Percentiles rank a stretch among this genome's conserved stretches.
Evolutionary conservation across 2,113 vertebrate genomes (phyloP).

Genomic region (Tinamus guttatus): DNA sequence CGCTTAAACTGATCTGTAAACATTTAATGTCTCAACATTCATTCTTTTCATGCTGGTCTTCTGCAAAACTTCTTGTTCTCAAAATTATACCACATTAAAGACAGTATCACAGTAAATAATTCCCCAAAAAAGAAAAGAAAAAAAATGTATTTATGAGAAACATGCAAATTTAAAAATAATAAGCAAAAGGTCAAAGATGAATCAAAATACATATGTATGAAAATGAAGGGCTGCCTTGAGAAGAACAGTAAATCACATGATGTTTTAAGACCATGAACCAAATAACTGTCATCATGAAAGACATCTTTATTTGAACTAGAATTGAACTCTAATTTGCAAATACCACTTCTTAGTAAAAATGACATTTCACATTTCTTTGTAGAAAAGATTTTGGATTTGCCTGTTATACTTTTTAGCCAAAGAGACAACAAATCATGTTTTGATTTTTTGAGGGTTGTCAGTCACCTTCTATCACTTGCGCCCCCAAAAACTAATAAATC

Average conservation of each 20-base stretch:
- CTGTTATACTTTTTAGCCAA: background rate
- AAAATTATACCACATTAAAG: constrained; percentile 73
- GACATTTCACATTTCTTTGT: constrained; percentile 30
- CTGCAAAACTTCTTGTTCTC: constrained; percentile 73
- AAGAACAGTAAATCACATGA: constrained; percentile 51
- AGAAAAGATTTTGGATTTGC: constrained; percentile 25
- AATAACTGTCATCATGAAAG: constrained; percentile 67
- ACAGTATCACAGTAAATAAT: constrained; percentile 74
- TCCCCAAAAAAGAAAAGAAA: constrained; percentile 13
- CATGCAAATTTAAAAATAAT: constrained; percentile 67
- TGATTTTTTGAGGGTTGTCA: background rate
- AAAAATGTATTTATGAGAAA: constrained; percentile 55
- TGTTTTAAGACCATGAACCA: constrained; percentile 55
- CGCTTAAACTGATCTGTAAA: constrained; percentile 80
- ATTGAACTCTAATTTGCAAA: constrained; percentile 63
- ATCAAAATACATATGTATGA: constrained; percentile 67
- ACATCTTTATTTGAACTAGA: constrained; percentile 66
- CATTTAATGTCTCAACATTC: constrained; percentile 72
- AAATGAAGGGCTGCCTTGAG: constrained; percentile 35
- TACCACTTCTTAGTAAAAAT: constrained; percentile 48
- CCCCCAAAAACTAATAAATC: background rate
- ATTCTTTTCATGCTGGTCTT: constrained; percentile 69
- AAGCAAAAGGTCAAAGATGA: constrained; percentile 67
- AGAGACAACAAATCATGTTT: background rate
- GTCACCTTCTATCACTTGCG: background rate